Base-by-base conservation (phyloP, 2,113 vertebrate genomes). In the Eleginops maclovinus region DNA sequence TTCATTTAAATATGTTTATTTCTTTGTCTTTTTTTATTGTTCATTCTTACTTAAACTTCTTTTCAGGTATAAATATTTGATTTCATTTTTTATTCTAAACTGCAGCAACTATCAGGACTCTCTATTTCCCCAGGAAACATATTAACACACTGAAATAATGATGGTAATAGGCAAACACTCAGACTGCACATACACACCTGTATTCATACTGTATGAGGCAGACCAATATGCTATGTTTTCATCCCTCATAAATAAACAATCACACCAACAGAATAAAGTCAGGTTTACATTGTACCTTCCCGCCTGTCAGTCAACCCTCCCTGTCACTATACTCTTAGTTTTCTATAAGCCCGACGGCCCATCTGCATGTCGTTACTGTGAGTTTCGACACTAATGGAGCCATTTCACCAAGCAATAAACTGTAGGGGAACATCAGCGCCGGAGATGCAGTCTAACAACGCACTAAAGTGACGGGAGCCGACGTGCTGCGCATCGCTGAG, bases 361-460 rank as follows among this genome's bases (percentile, higher is more conserved):
- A 85, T 92, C 88, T 87, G 86, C 66, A 84, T 79, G 60, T 60
- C 87, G 79, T 91, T 89, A 85, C 60, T 31, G 49, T 54, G 55
- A 46, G 54, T 60, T 71, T 90, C 65, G 60, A 76, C 78, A 65
- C 79, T 92, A 91, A 91, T 85, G 63, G 87, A 88, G 78, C 77
- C 81, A 81, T 92, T 89, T 88, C 65, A 62, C 66, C 68, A 58
- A 83, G 81, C 83, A 84, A 82, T 82, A 87, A 87, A 88, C 81
- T 74, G 87, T 59, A 81, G 74, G 67, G 80, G 76, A 81, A 91
- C 87, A 86, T 91, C 89, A 91, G 80, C 68, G 22, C 40, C 80
- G n/a, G 24, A 77, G 86, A 89, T 66, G 86, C 71, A 53, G 82
- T 72, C 83, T 81, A 75, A 83, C 75, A 87, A 86, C 79, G 75